Base-by-base conservation (phyloP, 2,797 vertebrate species). In the Perodicticus potto region DNA sequence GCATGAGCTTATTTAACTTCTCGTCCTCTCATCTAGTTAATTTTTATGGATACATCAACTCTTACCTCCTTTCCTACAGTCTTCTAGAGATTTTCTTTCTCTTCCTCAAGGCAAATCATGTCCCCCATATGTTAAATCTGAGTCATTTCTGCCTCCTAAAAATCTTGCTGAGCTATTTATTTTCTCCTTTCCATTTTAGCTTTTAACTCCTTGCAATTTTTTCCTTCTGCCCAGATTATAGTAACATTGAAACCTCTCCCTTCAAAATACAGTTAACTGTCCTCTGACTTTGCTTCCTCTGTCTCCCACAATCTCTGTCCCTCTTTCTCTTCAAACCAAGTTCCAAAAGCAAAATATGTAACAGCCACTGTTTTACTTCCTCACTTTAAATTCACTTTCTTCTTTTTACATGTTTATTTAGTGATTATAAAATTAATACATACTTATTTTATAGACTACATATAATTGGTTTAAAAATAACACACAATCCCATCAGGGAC, bases 1-100 rank as follows among this genome's bases (percentile, higher is more conserved):
- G 20, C n/a, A 53, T 2, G 10, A 19, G 16, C 40, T 74, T 32
- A 25, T 86, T 84, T 37, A 69, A 77, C 40, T 67, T 76, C 5
- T 17, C 0, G 13, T 7, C 1, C 0, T 20, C 3, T 23, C 23
- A 11, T 8, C 19, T 69, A n/a, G 91, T 7, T 25, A n/a, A 34
- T 37, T 85, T 74, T 17, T n/a, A 40, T 29, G 27, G 14, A 9
- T 40, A 43, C 1, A n/a, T 77, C 19, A 49, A 49, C 22, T 29
- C n/a, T 73, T 23, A 3, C 19, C 7, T 87, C 37, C n/a, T 91
- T 72, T 67, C 72, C 19, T 40, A 4, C 0, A 16, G 29, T 69
- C 49, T 84, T 25, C 45, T 53, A 76, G 40, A 25, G n/a, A 7
- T 76, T 59, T 67, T 59, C 11, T 34, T 69, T 91, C 29, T 78